These are phyloP conservation scores for Nerophis ophidion DNA, from an alignment of 2,113 vertebrate genomes.

Conservation along the genomic window DNA sequence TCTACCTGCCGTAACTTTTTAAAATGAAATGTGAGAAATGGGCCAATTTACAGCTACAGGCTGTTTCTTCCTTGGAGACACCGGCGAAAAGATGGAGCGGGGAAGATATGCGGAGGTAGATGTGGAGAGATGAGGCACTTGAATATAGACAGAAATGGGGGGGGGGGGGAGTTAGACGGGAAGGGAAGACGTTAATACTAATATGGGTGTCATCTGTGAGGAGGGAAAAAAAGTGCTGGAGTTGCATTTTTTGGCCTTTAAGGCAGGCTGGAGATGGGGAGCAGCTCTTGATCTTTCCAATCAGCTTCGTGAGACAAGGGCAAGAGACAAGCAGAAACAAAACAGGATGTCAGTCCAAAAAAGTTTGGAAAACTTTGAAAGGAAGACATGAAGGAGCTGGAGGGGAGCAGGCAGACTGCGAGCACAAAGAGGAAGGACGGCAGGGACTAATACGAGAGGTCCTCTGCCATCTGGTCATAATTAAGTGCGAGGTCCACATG, in stretches of 20 bases:
- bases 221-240: conserved; percentile 57
- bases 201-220: conserved; percentile 51
- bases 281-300: conserved; percentile 61
- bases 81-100: conserved; percentile 42
- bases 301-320: conserved; percentile 52
- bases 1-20: conserved; percentile 51
- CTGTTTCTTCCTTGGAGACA: conserved; percentile 57
- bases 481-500: conserved; percentile 38
- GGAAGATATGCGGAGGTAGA: conserved; percentile 51
- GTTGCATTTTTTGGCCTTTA: conserved; percentile 57
- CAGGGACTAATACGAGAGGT: conserved; percentile 28
- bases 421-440: conserved; percentile 20
- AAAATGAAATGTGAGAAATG: conserved; percentile 65
- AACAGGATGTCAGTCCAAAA: conserved; percentile 45
- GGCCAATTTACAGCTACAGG: conserved; percentile 64
- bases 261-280: conserved; percentile 42
- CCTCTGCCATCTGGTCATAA: conserved; percentile 46
- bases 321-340: conserved; percentile 57
- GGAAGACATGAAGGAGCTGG: conserved; percentile 28
- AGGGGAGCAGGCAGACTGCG: conserved; percentile 35
- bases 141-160: conserved; percentile 33
- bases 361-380: conserved; percentile 50
- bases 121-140: conserved; percentile 37
- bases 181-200: conserved; percentile 43
- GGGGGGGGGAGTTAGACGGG: conserved; percentile 30